Conservation (phyloP, 2,113 vertebrate species). For the Nothobranchius kuhntae region DNA sequence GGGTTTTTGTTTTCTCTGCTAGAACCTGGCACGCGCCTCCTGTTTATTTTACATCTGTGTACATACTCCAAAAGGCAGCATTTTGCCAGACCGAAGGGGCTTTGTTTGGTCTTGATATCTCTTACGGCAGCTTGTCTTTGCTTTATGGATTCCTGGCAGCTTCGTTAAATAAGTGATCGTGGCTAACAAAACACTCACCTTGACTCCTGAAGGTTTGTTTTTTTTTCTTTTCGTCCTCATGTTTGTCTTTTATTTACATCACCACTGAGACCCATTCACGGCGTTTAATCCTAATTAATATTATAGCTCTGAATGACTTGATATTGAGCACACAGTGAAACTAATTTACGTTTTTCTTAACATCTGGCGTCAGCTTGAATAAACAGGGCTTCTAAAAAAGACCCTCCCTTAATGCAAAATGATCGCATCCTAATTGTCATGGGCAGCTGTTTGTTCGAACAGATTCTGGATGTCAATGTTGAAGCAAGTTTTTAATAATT, state of each 20-base stretch:
- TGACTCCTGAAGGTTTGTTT: constrained; percentile 70
- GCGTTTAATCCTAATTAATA: constrained; percentile 54
- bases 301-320: constrained; percentile 26
- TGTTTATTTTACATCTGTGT: constrained; percentile 78
- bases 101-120: constrained; percentile 86
- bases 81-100: constrained; percentile 80
- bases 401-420: constrained; percentile 56
- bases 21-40: constrained; percentile 72
- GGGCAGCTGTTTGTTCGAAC: constrained; percentile 77
- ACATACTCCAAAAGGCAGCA: constrained; percentile 81
- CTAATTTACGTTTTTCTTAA: constrained; percentile 52
- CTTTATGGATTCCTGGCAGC: constrained; percentile 80
- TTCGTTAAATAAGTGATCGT: constrained; percentile 82
- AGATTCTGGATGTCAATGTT: constrained; percentile 73
- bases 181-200: constrained; percentile 76
- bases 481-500: constrained; percentile 70
- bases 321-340: constrained; percentile 30
- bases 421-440: constrained; percentile 68
- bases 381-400: constrained; percentile 51
- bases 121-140: constrained; percentile 82
- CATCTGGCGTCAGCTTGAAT: constrained; percentile 54
- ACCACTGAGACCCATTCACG: constrained; percentile 41
- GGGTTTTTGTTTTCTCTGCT: constrained; percentile 65
- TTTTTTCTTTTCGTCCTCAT: constrained; percentile 26
- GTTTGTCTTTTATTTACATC: constrained; percentile 57